Evolutionary conservation across 2,797 vertebrate species (phyloP).

Genomic region (Hemibagrus guttatus): DNA sequence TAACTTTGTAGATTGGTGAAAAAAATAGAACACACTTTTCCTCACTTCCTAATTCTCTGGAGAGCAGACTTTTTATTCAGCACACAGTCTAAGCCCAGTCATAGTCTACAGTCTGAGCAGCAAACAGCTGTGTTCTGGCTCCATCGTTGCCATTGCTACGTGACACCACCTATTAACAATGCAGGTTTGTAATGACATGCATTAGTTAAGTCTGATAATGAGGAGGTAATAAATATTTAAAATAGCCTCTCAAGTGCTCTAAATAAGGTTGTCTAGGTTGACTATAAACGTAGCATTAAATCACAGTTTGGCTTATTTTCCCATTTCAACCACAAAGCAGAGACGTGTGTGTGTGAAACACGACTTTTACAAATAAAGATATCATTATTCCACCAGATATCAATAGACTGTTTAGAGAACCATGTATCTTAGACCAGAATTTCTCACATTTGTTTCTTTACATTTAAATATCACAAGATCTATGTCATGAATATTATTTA

Average conservation of each 20-base stretch:
- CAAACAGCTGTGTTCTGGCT: conserved; percentile 17
- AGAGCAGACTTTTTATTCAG: conserved; percentile 13
- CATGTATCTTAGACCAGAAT: background rate
- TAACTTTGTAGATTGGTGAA: background rate
- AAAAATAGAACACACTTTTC: background rate
- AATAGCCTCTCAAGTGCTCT: background rate
- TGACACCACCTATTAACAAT: conserved; percentile 11
- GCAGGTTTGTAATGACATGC: conserved; percentile 15
- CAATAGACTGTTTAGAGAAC: background rate
- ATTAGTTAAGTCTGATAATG: conserved; percentile 39
- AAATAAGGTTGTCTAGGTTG: background rate
- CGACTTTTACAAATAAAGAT: background rate
- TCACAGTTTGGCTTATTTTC: background rate
- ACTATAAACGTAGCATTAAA: background rate
- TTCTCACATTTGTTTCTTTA: background rate
- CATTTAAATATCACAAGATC: background rate
- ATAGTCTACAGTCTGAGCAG: conserved; percentile 17
- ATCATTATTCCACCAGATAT: background rate
- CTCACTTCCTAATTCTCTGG: background rate
- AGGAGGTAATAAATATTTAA: conserved; percentile 19
- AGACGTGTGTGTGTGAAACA: background rate
- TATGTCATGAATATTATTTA: background rate
- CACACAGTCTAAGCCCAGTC: conserved; percentile 22
- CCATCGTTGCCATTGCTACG: background rate
- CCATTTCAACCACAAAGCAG: background rate